These are phyloP conservation scores for Tapirus indicus DNA, from an alignment of 2,797 vertebrate genomes.

Conservation along the genomic window DNA sequence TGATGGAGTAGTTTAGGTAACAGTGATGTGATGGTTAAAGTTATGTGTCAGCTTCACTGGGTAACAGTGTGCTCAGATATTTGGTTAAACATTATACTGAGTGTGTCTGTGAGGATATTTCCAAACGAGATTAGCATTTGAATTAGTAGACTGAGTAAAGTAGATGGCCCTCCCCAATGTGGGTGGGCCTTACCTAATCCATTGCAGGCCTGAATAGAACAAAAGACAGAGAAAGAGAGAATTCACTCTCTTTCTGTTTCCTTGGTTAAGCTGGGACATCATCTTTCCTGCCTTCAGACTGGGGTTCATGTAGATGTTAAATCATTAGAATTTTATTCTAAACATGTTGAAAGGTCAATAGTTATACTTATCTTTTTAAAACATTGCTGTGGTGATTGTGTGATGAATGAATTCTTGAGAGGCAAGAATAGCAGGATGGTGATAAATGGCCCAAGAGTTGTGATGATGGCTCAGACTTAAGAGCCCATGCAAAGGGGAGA, in stretches of 20 bases:
- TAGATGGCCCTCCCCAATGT: not conserved
- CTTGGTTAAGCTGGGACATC: not conserved
- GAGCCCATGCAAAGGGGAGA: not conserved
- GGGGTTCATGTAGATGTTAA: accelerated
- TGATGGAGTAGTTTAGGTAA: not conserved
- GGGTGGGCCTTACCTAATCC: not conserved
- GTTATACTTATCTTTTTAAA: not conserved
- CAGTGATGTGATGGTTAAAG: not conserved
- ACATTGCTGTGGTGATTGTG: not conserved
- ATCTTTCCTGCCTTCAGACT: not conserved
- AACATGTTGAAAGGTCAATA: not conserved
- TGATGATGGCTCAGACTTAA: not conserved
- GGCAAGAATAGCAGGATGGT: not conserved
- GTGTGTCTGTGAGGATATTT: not conserved
- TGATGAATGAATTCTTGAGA: not conserved
- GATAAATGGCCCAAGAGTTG: not conserved
- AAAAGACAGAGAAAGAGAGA: not conserved
- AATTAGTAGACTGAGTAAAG: not conserved
- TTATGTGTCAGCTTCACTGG: not conserved
- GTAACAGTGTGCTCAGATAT: not conserved
- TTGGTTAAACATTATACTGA: not conserved
- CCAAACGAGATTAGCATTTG: not conserved
- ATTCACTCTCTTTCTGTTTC: not conserved
- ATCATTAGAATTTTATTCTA: not conserved
- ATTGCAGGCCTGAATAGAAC: not conserved